These are phyloP conservation scores for Agrotis puta DNA, from an alignment of 2,888 invertebrate genomes.

Conservation along the genomic window DNA sequence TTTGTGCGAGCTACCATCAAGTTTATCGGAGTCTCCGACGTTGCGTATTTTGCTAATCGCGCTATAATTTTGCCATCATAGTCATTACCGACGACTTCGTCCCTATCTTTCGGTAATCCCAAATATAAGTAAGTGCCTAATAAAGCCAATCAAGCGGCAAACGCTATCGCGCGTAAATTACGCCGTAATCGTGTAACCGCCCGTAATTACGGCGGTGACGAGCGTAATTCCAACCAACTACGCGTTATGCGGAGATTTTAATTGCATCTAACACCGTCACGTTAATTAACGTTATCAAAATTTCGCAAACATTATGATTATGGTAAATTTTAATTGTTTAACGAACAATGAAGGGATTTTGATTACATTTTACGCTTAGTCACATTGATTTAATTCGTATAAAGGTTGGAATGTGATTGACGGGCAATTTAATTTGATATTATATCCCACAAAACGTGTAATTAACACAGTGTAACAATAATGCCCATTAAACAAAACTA, in stretches of 20 bases:
- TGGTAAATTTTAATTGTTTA: constrained; percentile 43
- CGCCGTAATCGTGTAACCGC: constrained; percentile 52
- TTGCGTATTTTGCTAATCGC: neutral
- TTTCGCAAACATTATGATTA: constrained; percentile 62
- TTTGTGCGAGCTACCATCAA: no score
- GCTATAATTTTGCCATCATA: neutral
- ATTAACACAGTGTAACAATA: neutral
- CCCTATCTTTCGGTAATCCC: constrained; percentile 1
- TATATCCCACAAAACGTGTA: neutral
- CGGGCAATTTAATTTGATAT: constrained; percentile 2
- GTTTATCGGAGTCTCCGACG: neutral
- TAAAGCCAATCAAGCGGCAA: constrained; percentile 54
- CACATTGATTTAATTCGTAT: constrained; percentile 2
- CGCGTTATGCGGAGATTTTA: constrained; percentile 77
- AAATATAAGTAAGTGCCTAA: constrained; percentile 35
- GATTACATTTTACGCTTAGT: constrained; percentile 26
- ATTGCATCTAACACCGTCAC: constrained; percentile 72
- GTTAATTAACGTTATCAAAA: constrained; percentile 74
- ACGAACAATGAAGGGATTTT: constrained; percentile 46
- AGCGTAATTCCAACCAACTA: constrained; percentile 72
- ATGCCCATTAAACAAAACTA: neutral
- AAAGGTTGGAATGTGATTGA: neutral
- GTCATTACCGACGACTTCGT: neutral
- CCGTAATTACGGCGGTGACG: constrained; percentile 78
- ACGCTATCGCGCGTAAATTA: constrained; percentile 59